phyloP scores from a whole-genome alignment of 2,113 vertebrate species.

The Micronycteris hirsuta region DNA sequence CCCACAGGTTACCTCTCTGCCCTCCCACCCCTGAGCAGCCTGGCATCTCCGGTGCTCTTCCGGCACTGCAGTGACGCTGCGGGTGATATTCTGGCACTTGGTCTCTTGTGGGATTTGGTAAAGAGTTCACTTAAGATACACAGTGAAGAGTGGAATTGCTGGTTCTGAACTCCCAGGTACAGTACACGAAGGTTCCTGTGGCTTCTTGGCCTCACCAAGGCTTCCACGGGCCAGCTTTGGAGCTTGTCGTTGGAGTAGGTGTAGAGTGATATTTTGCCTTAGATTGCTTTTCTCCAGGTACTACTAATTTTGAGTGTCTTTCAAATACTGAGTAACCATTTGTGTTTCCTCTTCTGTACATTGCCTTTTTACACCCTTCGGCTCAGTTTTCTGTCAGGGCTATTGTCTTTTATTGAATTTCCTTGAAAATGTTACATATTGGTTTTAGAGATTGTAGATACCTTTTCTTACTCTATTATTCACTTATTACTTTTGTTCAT shows the following conservation, averaged over 20 bases:
- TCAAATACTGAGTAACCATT: background rate
- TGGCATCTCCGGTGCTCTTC: background rate
- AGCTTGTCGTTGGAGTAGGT: background rate
- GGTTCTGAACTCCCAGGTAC: background rate
- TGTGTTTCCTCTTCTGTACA: background rate
- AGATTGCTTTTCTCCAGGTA: background rate
- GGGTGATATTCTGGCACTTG: background rate
- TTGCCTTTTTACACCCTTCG: background rate
- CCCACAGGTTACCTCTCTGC: background rate
- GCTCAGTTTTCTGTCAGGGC: background rate
- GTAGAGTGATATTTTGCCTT: background rate
- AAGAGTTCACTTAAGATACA: background rate
- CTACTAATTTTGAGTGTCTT: background rate
- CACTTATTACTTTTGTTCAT: background rate
- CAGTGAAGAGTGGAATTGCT: background rate
- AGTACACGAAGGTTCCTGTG: accelerated
- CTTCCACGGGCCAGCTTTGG: background rate
- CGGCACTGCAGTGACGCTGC: background rate
- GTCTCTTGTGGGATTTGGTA: background rate
- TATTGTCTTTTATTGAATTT: background rate
- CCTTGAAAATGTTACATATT: background rate
- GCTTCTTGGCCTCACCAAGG: background rate
- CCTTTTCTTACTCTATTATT: background rate
- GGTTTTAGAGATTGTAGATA: background rate
- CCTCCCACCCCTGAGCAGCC: background rate